These are phyloP conservation scores for Nebria ingens DNA, from an alignment of 1,140 invertebrate species.

Conservation along the genomic window DNA sequence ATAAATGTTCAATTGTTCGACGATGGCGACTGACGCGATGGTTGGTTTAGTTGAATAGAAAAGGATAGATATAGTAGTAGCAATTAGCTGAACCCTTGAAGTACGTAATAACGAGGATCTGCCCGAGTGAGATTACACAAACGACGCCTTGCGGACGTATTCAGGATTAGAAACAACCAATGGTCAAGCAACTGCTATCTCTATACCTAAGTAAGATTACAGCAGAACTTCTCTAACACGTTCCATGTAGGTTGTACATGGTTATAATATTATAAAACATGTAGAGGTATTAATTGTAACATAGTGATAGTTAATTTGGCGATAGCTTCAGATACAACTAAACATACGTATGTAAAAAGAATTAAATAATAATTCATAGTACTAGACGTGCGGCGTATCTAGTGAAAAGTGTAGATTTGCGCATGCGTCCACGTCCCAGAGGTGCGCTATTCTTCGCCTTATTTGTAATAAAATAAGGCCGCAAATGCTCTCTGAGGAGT, in stretches of 20 bases:
- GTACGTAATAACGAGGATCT: not conserved
- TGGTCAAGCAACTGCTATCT: not conserved
- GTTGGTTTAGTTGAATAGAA: not conserved
- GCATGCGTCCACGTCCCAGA: constrained; percentile 24
- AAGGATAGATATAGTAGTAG: not conserved
- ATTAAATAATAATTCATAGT: too few species aligned
- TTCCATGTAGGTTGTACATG: not conserved
- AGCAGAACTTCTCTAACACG: not conserved
- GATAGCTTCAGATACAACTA: too few species aligned
- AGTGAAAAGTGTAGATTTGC: too few species aligned
- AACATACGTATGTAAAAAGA: too few species aligned
- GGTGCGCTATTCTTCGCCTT: constrained; percentile 31
- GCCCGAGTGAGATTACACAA: not conserved
- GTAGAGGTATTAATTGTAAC: too few species aligned
- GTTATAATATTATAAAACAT: too few species aligned
- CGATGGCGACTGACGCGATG: too few species aligned
- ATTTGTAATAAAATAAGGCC: constrained; percentile 36
- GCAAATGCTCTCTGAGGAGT: constrained; percentile 32
- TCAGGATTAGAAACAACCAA: not conserved
- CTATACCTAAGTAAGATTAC: not conserved
- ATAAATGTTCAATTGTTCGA: too few species aligned
- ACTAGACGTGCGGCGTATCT: too few species aligned
- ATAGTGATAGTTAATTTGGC: too few species aligned
- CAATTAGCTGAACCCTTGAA: not conserved
- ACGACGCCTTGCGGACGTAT: not conserved